Percentiles rank a stretch among this genome's conserved stretches.
These are phyloP conservation scores for Onychomys arenicola DNA, from an alignment of 2,797 vertebrate species.

Conservation along the genomic window DNA sequence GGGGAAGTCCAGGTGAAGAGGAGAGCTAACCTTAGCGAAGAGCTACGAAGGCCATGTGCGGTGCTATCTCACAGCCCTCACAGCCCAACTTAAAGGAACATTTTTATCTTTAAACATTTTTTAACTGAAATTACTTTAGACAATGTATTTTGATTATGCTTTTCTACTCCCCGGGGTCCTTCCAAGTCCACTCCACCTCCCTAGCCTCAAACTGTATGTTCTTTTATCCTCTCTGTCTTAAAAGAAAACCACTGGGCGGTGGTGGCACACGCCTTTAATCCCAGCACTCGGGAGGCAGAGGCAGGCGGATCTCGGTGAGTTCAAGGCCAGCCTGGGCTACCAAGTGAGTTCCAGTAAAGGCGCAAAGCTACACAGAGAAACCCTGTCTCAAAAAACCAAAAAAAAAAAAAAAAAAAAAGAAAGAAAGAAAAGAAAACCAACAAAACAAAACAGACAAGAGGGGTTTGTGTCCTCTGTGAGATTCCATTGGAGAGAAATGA, in stretches of 20 bases:
- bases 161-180: background rate
- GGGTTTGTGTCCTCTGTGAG: background rate
- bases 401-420: too few species aligned
- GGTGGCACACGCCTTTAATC: too few species aligned
- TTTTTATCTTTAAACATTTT: background rate
- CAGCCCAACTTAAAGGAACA: background rate
- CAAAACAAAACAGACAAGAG: background rate
- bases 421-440: background rate
- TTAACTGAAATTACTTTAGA: background rate
- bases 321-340: too few species aligned
- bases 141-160: background rate
- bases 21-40: background rate
- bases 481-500: background rate
- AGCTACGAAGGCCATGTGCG: background rate
- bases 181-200: background rate
- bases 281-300: too few species aligned
- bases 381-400: too few species aligned
- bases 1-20: background rate
- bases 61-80: too few species aligned
- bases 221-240: background rate
- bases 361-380: too few species aligned
- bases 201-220: background rate
- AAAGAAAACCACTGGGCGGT: background rate
- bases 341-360: too few species aligned
- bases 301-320: too few species aligned